Conservation (phyloP, 2,113 vertebrate species). For the Murina feae region DNA sequence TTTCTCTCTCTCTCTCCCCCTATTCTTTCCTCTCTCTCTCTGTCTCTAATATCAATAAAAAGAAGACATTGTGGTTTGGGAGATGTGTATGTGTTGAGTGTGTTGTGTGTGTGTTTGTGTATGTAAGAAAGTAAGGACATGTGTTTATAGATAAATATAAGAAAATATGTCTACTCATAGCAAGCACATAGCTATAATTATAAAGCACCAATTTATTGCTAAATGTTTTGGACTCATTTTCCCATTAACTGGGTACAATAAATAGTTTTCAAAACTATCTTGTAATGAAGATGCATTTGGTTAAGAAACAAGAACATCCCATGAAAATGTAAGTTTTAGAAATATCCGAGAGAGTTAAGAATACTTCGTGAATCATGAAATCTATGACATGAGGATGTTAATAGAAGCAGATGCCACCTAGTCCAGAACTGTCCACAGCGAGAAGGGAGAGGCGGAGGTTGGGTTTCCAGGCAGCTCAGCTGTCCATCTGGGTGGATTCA, state of each 20-base stretch:
- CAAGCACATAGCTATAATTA: background rate
- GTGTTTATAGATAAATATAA: background rate
- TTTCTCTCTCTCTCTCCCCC: background rate
- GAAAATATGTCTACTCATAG: background rate
- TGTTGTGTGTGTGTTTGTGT: background rate
- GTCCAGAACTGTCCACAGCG: background rate
- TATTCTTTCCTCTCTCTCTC: background rate
- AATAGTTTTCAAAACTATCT: background rate
- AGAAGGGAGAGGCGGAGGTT: background rate
- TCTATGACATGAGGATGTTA: background rate
- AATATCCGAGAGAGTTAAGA: background rate
- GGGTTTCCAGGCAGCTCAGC: background rate
- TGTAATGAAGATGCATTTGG: conserved; percentile 7
- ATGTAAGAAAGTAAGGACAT: background rate
- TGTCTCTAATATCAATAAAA: too few relatives aligned
- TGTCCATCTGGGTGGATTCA: background rate
- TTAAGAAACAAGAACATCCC: conserved; percentile 21
- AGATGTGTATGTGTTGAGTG: background rate
- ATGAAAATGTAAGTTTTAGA: background rate
- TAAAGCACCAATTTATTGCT: conserved; percentile 4
- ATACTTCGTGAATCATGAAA: background rate
- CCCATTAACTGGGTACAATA: background rate
- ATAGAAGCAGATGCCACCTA: background rate
- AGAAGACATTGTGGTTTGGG: background rate
- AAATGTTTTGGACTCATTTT: background rate